Evolutionary conservation across 30 jellyfish, hydroid and myxozoan species (phyloP).

Genomic region (Aurelia aurita): DNA sequence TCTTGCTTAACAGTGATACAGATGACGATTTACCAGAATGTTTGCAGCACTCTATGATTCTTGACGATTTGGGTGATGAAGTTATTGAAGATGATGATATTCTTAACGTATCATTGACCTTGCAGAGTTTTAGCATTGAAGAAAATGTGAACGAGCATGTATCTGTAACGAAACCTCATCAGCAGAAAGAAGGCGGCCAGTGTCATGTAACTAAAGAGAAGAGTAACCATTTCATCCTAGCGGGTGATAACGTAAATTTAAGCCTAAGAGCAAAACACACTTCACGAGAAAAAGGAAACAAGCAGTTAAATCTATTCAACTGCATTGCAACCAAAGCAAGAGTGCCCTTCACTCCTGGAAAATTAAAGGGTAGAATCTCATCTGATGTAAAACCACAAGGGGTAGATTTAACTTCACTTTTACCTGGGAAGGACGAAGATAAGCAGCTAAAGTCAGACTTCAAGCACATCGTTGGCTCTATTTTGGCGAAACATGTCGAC

Average conservation of each 20-base stretch:
- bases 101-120: neutral
- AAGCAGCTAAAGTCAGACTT: neutral
- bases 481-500: neutral
- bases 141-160: too few species aligned
- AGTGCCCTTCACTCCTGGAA: neutral
- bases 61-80: too few species aligned
- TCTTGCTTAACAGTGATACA: too few species aligned
- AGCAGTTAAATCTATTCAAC: slow-evolving; percentile 18
- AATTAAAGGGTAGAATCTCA: neutral
- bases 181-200: too few species aligned
- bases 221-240: neutral
- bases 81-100: neutral
- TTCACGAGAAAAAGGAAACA: neutral
- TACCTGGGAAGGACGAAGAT: slow-evolving; percentile 1
- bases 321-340: slow-evolving; percentile 6
- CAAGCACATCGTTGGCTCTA: slow-evolving; percentile 1
- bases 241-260: slow-evolving; percentile 19
- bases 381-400: neutral
- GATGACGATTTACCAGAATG: too few species aligned
- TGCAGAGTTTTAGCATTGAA: too few species aligned
- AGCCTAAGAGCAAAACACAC: neutral
- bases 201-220: too few species aligned
- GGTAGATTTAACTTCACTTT: neutral
- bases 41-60: too few species aligned
- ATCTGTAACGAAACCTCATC: too few species aligned